Evolutionary conservation across 2,888 invertebrate genomes (phyloP), one percentile per base, ranked within the genome.

Genomic region (Coleophora flavipennella): DNA sequence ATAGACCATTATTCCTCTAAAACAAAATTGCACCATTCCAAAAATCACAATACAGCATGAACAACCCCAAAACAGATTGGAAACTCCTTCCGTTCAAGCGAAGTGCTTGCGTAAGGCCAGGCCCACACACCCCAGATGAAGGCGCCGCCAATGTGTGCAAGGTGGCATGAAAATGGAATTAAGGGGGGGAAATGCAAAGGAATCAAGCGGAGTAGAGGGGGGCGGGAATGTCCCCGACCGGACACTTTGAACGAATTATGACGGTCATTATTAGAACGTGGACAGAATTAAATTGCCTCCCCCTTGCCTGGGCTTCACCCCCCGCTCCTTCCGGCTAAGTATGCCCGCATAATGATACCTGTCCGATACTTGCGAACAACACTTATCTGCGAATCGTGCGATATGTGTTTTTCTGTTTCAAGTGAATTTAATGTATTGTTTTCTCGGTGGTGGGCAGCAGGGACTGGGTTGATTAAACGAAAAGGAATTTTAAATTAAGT

Each of bases 201-300:
- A 83, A 83, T 81, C 79, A 68, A 65, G 62, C 68, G 67, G 65
- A 50, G 60, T 52, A 57, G 52, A 57, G 54, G 66, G 66, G 74
- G 75, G 66, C 67, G 50, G 68, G 76, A 79, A 72, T 75, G 80
- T 80, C 81, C 80, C 81, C 67, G 74, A 80, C 85, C 86, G 86
- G 86, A 86, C 86, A 86, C 86, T 86, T 86, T 85, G 85, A 84
- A 86, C 86, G 85, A 86, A 86, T 86, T 86, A 86, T 86, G 86
- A 86, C 84, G 83, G 85, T 86, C 86, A 86, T 86, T 86, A 86
- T 86, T 86, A 86, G 85, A 80, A 86, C 86, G 86, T 86, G 86
- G 86, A 86, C 85, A 85, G 86, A 86, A 86, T 86, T 86, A 86
- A 86, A 86, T 86, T 85, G 86, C 85, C 84, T 78, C 83, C 81